Evolutionary conservation across 2,888 invertebrate genomes (phyloP).

Genomic region (Agrochola lychnidis): DNA sequence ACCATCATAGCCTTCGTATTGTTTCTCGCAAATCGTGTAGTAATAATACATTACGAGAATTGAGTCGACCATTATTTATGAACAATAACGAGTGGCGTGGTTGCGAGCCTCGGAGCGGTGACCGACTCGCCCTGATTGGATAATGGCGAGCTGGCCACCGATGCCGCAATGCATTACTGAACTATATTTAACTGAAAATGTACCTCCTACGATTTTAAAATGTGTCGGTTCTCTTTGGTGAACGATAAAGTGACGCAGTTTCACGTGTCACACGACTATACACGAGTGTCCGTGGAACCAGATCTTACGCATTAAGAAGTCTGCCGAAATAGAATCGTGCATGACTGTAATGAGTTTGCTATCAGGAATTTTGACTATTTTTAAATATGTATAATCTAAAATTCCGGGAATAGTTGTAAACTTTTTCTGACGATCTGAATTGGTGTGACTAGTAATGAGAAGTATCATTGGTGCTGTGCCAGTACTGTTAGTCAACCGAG

Average conservation of each 20-base stretch:
- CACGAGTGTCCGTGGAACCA: slow-evolving; percentile 23
- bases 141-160: slow-evolving; percentile 72
- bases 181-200: slow-evolving; percentile 77
- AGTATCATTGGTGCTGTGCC: slow-evolving; percentile 22
- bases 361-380: slow-evolving; percentile 28
- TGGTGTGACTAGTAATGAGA: not conserved
- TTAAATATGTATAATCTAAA: slow-evolving; percentile 1
- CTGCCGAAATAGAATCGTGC: slow-evolving; percentile 27
- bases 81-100: slow-evolving; percentile 72
- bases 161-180: slow-evolving; percentile 61
- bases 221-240: slow-evolving; percentile 48
- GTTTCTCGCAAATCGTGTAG: slow-evolving; percentile 63
- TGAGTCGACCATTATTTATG: slow-evolving; percentile 74
- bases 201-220: slow-evolving; percentile 54
- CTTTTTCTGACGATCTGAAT: not conserved
- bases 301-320: slow-evolving; percentile 42
- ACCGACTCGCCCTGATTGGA: slow-evolving; percentile 80
- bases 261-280: slow-evolving; percentile 28
- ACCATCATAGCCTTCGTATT: slow-evolving; percentile 41
- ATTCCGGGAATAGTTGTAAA: slow-evolving; percentile 15
- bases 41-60: slow-evolving; percentile 67
- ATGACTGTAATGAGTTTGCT: slow-evolving; percentile 1
- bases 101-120: slow-evolving; percentile 75
- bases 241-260: slow-evolving; percentile 39
- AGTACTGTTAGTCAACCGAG: slow-evolving; percentile 7